These are phyloP conservation scores for Sphinx pinastri DNA, from an alignment of 2,888 invertebrate genomes.

Conservation along the genomic window DNA sequence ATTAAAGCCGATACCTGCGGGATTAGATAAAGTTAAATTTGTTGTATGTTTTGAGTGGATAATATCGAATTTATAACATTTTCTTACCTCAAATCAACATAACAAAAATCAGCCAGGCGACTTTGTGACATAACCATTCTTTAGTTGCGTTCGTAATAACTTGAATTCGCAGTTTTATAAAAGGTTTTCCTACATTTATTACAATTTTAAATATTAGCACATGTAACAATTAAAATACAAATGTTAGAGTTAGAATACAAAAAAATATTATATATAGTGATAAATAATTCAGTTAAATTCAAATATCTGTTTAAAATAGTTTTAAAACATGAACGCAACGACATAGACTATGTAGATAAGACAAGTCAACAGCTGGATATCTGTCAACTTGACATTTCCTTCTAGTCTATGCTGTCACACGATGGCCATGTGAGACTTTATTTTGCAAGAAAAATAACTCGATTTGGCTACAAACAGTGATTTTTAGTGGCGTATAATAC, in stretches of 20 bases:
- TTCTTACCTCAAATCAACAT: constrained; percentile 67
- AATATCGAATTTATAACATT: constrained; percentile 3
- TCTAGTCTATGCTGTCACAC: constrained; percentile 32
- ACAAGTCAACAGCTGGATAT: background rate
- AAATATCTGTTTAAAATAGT: background rate
- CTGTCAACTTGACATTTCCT: constrained; percentile 32
- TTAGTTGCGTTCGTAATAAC: constrained; percentile 36
- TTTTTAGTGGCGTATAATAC: background rate
- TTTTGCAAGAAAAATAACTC: constrained; percentile 35
- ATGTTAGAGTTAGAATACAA: too few species aligned
- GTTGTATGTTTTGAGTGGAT: background rate
- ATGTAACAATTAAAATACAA: too few species aligned
- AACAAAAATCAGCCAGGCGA: constrained; percentile 50
- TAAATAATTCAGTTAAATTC: background rate
- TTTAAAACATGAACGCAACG: background rate
- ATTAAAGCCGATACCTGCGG: constrained; percentile 47
- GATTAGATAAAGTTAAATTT: constrained; percentile 27
- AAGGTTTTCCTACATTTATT: too few species aligned
- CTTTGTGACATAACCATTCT: constrained; percentile 73
- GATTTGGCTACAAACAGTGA: background rate
- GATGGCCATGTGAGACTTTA: constrained; percentile 43
- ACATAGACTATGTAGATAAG: background rate
- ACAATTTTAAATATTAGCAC: too few species aligned
- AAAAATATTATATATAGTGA: too few species aligned
- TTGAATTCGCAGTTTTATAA: too few species aligned